Evolutionary conservation across 2,888 invertebrate genomes (phyloP), one percentile per base, ranked within the genome.

Genomic region (Cloeon dipterum): DNA sequence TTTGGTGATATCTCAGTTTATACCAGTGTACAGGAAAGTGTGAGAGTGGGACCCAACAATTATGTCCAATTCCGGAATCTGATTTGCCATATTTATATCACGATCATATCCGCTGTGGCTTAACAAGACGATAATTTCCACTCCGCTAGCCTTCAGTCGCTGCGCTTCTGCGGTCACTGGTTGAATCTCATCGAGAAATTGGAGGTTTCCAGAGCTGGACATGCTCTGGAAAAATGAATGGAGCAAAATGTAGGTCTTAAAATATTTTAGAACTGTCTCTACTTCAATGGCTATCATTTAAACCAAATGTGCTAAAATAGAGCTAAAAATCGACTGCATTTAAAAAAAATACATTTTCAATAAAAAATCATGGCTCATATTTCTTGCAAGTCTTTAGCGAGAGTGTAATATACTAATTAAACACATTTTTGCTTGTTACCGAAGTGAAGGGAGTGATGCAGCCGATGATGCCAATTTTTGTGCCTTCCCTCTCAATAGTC

Each of bases 11-110:
- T n/a, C 11, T n/a, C 8, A 14, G 4, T 26, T 33, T 32, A 10
- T 20, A 39, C 43, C 54, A 29, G 71, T 71, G 52, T 68, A 85
- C 1, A 86, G 62, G 45, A 86, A 68, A 0, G 76, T 72, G 52
- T 88, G 79, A 0, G 79, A 74, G 52, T 86, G 86, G 0, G 73
- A 78, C 4, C 86, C 86, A n/a, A 88, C 74, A 39, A 88, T 74
- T 1, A 86, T 62, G 51, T 83, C 79, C 37, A 88, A 65, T 21
- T 70, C 66, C 1, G 68, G 63, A 3, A 74, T 70, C 3, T 63
- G 57, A 3, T 52, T 50, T 0, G 83, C 85, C 42, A 85, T 68
- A 20, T 57, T 50, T 40, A 34, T 42, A 43, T 62, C 62, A 19
- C 47, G 65, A 3, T 69, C 65, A 34, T 78, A 62, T 3, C 86